phyloP scores from a whole-genome alignment of 1,140 invertebrate genomes.

The Aphelinus atriplicis region DNA sequence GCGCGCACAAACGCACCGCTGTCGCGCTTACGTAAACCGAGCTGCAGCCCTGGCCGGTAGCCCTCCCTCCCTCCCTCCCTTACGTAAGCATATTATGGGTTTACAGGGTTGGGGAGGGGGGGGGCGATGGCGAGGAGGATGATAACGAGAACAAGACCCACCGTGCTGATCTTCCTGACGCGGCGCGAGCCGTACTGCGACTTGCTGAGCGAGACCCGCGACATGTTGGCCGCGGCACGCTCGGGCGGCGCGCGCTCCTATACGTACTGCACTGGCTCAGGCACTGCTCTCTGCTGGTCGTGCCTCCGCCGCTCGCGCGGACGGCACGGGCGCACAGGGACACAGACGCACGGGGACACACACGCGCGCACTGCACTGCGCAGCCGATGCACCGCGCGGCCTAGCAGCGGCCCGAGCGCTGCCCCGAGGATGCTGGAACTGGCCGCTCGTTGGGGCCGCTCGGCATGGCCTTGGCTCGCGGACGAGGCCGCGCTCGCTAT shows the following conservation, averaged over 20 bases:
- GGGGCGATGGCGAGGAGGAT: neutral
- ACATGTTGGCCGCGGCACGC: constrained; percentile 53
- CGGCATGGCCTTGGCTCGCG: neutral
- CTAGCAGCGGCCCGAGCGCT: constrained; percentile 2
- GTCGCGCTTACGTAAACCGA: neutral
- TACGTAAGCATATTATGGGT: neutral
- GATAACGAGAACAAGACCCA: constrained; percentile 44
- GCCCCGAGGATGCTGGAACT: neutral
- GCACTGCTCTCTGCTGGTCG: neutral
- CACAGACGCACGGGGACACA: neutral
- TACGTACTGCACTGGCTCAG: neutral
- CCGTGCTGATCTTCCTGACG: constrained; percentile 66
- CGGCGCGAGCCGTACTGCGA: constrained; percentile 62
- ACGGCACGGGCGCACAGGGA: too few relatives aligned
- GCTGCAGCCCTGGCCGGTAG: neutral
- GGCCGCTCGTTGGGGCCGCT: neutral
- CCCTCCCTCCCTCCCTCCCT: neutral
- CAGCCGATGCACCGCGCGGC: neutral
- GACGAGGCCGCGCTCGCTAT: neutral
- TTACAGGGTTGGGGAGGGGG: too few relatives aligned
- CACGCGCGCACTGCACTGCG: neutral
- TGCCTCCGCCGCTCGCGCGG: neutral
- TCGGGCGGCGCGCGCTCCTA: neutral
- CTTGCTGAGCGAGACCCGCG: constrained; percentile 62
- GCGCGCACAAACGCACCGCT: neutral